Conservation (phyloP, 1,140 invertebrate genomes). For the Bombus picipes region DNA sequence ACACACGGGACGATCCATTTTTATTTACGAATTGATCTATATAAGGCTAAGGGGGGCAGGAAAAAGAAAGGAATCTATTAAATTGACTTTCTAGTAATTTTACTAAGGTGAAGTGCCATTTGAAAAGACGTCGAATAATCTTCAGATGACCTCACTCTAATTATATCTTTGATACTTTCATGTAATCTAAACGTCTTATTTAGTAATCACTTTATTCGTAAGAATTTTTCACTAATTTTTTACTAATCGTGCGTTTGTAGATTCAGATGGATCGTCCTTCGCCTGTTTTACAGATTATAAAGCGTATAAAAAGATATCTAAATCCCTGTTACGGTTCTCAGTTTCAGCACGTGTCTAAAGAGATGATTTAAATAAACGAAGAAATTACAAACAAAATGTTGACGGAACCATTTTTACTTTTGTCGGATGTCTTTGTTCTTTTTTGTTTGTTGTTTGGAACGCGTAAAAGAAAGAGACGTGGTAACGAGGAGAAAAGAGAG, state of each 20-base stretch:
- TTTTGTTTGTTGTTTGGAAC: neutral
- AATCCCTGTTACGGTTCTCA: constrained; percentile 26
- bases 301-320: neutral
- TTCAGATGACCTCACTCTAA: too few species aligned
- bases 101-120: neutral
- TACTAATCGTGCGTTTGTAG: neutral
- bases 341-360: constrained; percentile 14
- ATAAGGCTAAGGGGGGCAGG: too few species aligned
- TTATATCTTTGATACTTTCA: neutral
- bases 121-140: too few species aligned
- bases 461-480: neutral
- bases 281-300: constrained; percentile 1
- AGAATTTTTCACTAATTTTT: neutral
- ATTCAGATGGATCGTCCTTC: neutral
- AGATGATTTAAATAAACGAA: constrained; percentile 13
- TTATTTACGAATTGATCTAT: neutral
- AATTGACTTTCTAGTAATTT: neutral
- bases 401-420: neutral
- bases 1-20: neutral
- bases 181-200: neutral
- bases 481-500: neutral
- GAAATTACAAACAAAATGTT: neutral
- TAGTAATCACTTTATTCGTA: neutral
- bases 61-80: neutral
- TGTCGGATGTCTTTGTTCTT: neutral